A percentile compares a stretch with the other conserved stretches of the same genome.
Evolutionary conservation across 2,888 invertebrate species (phyloP).

Genomic region (Aspidiotus destructor): DNA sequence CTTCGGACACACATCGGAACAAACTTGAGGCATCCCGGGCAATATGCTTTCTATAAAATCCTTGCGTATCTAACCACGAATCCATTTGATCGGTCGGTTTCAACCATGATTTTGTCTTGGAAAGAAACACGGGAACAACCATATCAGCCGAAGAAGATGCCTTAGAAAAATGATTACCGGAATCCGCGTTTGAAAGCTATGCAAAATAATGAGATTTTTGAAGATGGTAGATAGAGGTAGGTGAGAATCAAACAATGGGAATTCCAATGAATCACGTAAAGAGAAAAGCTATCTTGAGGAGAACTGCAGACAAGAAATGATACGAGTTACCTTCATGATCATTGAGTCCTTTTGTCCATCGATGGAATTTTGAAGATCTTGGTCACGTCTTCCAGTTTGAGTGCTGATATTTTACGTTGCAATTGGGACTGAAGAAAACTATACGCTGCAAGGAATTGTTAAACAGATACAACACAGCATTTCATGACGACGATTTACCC

Average conservation of each 20-base stretch:
- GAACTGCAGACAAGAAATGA: no score
- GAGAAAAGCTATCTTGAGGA: no score
- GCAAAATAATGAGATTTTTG: background rate
- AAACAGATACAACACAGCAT: no score
- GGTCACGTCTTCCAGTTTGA: no score
- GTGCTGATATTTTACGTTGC: no score
- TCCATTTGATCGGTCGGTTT: slow-evolving; percentile 46
- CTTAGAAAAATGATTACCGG: background rate
- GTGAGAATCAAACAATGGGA: background rate
- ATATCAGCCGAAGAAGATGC: slow-evolving; percentile 3
- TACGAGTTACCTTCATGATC: no score
- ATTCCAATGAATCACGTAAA: no score
- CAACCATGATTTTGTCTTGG: slow-evolving; percentile 15
- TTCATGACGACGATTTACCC: no score
- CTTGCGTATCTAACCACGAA: slow-evolving; percentile 67
- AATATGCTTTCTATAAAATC: slow-evolving; percentile 75
- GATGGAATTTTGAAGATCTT: no score
- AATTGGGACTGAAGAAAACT: no score
- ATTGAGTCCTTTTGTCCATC: no score
- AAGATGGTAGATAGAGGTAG: background rate
- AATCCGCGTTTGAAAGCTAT: slow-evolving; percentile 3
- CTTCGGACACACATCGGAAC: slow-evolving; percentile 81
- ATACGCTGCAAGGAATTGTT: no score
- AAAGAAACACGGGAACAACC: slow-evolving; percentile 1
- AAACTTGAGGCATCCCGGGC: slow-evolving; percentile 81